phyloP scores from a whole-genome alignment of 2,797 vertebrate species.

The Girardinus metallicus region DNA sequence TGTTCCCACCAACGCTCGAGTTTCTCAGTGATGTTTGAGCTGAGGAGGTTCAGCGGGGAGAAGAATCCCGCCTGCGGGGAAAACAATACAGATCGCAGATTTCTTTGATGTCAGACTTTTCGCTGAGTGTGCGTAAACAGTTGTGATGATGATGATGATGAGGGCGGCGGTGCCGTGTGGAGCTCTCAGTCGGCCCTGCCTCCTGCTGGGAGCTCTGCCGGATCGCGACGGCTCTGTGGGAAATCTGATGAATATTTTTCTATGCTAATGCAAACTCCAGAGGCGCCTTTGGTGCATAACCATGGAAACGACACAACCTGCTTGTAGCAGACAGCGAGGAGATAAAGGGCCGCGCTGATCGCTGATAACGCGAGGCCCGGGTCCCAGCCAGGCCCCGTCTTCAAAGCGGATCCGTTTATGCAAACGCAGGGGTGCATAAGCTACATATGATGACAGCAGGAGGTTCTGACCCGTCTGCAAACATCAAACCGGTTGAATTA shows the following conservation, averaged over 20 bases:
- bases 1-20: conserved; percentile 1
- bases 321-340: conserved; percentile 39
- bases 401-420: conserved; percentile 57
- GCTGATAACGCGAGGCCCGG: conserved; percentile 56
- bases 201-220: conserved; percentile 64
- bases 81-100: conserved; percentile 25
- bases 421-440: neutral
- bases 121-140: conserved; percentile 58
- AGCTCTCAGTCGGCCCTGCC: conserved; percentile 39
- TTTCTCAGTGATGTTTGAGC: conserved; percentile 8
- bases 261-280: conserved; percentile 62
- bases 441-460: conserved; percentile 42
- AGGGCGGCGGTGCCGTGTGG: conserved; percentile 28
- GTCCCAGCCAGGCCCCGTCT: conserved; percentile 49
- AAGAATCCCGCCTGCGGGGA: conserved; percentile 47
- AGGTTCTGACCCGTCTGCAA: neutral
- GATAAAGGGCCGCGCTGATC: conserved; percentile 59
- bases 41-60: conserved; percentile 13
- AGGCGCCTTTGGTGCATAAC: conserved; percentile 65
- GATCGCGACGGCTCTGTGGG: conserved; percentile 48
- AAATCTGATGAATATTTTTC: conserved; percentile 74
- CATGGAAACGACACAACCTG: conserved; percentile 72
- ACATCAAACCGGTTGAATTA: conserved; percentile 48
- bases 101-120: conserved; percentile 66
- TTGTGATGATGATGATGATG: conserved; percentile 20